Base-by-base conservation (phyloP, 2,797 vertebrate species). In the Adelosebastes latens region DNA sequence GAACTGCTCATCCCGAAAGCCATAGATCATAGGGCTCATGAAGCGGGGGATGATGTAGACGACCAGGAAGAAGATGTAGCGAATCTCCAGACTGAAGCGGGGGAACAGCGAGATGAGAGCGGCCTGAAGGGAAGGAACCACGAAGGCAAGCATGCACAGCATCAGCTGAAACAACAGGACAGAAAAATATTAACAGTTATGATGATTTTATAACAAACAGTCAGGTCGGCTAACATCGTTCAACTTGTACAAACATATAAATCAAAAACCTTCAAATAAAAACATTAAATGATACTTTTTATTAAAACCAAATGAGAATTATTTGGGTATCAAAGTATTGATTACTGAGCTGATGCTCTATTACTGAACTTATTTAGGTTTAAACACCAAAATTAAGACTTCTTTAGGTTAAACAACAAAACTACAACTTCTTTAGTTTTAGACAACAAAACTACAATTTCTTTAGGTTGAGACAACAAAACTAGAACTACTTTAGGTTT, bases 11-110 rank as follows among this genome's bases (percentile, higher is more conserved):
- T 96, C 96, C 16, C 95, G 80, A 34, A 96, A 96, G 0, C 96
- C 96, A 7, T 96, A 96, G 72, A 96, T 95, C 65, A 96, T 87
- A 0, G 96, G 96, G 62, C 96, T 96, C 59, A 96, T 84, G 81
- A 96, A 96, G 8, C 96, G 93, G 0, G 96, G 96, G 39, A 96
- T 96, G 80, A 96, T 94, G 86, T 96, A 96, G 56, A 96, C 96
- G 6, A 96, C 84, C 87, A 96, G 89, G 86, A 95, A 96, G 84
- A 95, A 96, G 79, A 96, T 64, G 79, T 96, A 96, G 2, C 95
- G 95, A 11, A 96, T 96, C 91, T 96, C 96, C 83, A 96, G 81
- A 34, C 92, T 79, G 10, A 94, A 78, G 32, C 20, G 49, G 1
- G 95, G 96, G 83, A 96, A 96, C 12, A 95, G 85, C 5, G 93